phyloP scores from a whole-genome alignment of 2,888 invertebrate species.

The Lydus trimaculatus region DNA sequence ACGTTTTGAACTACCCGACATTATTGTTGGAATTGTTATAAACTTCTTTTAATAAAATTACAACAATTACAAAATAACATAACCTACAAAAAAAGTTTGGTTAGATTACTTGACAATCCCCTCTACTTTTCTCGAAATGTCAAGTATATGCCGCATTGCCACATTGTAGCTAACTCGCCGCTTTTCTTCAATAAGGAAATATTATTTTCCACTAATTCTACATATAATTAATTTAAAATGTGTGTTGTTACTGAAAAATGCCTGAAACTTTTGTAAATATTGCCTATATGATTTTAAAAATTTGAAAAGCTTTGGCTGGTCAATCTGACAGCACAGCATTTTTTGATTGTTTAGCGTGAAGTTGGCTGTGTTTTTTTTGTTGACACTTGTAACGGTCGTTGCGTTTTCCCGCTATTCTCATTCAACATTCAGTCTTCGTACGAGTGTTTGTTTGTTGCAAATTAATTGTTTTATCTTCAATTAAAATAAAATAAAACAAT shows the following conservation, averaged over 20 bases:
- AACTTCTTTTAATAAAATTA: too few species aligned
- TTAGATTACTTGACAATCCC: background rate
- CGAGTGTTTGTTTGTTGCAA: background rate
- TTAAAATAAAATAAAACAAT: conserved; percentile 42
- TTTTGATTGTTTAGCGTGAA: background rate
- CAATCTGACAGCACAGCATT: background rate
- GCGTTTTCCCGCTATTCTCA: background rate
- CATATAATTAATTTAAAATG: too few species aligned
- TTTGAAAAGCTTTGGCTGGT: background rate
- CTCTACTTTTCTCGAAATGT: background rate
- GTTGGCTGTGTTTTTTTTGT: background rate
- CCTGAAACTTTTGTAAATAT: too few species aligned
- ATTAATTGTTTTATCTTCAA: background rate
- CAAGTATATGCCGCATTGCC: background rate
- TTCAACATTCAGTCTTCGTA: background rate
- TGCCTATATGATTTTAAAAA: background rate
- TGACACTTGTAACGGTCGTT: background rate
- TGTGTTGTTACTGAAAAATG: too few species aligned
- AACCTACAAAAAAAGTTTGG: background rate
- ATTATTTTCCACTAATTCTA: too few species aligned
- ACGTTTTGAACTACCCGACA: conserved; percentile 68
- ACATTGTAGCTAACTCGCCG: too few species aligned
- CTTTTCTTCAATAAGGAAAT: too few species aligned
- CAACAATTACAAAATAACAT: background rate
- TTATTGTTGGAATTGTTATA: too few species aligned